Evolutionary conservation across 35 echinoderm and acorn worm genomes (phyloP), one percentile per base, ranked within the genome.

Genomic region (Apostichopus californicus): DNA sequence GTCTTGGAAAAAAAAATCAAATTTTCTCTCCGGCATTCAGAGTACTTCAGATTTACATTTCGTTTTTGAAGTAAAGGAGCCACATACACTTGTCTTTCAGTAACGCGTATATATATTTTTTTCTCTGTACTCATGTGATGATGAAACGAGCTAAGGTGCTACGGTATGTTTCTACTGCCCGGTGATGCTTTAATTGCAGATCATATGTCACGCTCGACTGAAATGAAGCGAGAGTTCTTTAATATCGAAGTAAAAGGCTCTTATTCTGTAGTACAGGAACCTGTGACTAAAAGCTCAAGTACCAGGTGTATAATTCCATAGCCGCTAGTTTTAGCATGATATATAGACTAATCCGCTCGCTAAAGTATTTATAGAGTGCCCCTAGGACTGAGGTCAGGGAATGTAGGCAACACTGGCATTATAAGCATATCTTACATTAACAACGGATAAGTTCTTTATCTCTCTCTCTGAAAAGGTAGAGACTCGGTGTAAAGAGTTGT

Each of bases 271-370:
- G 12, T 75, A 75, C 71, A 75, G 71, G n/a, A 75, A 75, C 71
- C 71, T n/a, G 71, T 75, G 71, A 75, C 71, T 75, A n/a, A 20
- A 75, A 14, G 14, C 71, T 68, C 71, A n/a, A 75, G 71, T 75
- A n/a, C 71, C 71, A 75, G 71, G 20, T 75, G 71, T 18, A 7
- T 75, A n/a, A 75, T 75, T 75, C 71, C 71, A 75, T 75, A 20
- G 71, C 71, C 17, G 15, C 71, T 75, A n/a, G 71, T 75, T 18
- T 75, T 22, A 75, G 71, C 71, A 75, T 75, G 71, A 18, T 75
- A 75, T 75, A 75, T 75, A 75, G 71, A 75, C 71, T 75, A 75
- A 75, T 75, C 71, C 71, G 5, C 71, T 7, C 11, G n/a, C 13
- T 75, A 75, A 75, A 75, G 13, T 75, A 75, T 75, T 75, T 75